Conservation (phyloP, 2,797 vertebrate species). For the Esox masquinongy region DNA sequence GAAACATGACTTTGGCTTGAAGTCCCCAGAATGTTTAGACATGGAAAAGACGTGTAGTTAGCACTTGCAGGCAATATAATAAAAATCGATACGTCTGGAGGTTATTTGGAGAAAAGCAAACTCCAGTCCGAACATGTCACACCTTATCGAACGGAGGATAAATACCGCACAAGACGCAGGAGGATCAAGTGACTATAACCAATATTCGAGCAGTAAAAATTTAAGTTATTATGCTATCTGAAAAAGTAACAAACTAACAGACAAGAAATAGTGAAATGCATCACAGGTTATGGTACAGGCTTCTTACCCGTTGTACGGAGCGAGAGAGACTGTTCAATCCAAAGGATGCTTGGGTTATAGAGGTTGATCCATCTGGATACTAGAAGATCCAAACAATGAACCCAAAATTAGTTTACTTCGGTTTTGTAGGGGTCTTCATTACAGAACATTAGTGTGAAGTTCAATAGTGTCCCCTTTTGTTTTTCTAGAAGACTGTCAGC, state of each 20-base stretch:
- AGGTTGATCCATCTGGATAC: conserved; percentile 12
- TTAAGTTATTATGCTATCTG: background rate
- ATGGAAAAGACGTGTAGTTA: background rate
- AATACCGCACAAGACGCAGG: background rate
- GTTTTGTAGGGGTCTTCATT: background rate
- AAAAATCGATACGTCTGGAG: background rate
- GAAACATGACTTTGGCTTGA: background rate
- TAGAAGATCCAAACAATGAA: background rate
- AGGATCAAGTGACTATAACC: background rate
- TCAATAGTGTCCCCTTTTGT: background rate
- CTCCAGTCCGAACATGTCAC: background rate
- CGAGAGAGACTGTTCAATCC: conserved; percentile 8
- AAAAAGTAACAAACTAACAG: background rate
- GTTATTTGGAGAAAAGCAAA: background rate
- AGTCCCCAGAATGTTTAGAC: background rate
- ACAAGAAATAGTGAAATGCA: background rate
- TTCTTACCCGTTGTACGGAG: conserved; percentile 21
- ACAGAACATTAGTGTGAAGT: background rate
- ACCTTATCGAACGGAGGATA: background rate
- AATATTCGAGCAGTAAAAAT: background rate
- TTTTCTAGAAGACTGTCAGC: background rate
- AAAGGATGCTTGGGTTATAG: conserved; percentile 10
- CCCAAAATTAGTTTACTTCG: background rate
- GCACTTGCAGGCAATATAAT: background rate
- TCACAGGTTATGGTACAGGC: background rate